These are phyloP conservation scores for Corythornis leucogaster DNA, from an alignment of 2,797 vertebrate species.

Conservation along the genomic window DNA sequence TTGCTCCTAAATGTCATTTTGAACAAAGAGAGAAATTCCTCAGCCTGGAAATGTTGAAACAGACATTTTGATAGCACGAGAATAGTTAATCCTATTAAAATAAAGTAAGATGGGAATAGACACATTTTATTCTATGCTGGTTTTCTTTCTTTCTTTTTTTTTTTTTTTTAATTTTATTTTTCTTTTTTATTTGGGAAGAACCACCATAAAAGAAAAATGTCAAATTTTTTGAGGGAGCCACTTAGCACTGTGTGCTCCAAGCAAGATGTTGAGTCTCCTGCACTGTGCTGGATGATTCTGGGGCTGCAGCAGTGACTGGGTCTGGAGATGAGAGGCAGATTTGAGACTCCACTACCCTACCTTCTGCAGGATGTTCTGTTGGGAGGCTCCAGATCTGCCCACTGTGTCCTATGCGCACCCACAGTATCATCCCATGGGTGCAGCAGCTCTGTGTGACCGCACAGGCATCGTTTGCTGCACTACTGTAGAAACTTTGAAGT, in stretches of 20 bases:
- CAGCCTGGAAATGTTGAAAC: constrained; percentile 32
- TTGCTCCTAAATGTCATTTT: constrained; percentile 50
- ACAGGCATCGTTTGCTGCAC: accelerated
- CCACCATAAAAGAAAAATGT: not conserved
- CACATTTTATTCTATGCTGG: not conserved
- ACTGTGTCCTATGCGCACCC: accelerated
- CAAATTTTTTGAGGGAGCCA: not conserved
- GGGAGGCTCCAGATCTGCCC: not conserved
- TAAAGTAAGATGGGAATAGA: not conserved
- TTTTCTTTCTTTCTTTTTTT: not conserved
- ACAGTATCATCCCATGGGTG: accelerated
- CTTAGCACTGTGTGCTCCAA: not conserved
- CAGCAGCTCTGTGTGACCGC: not conserved
- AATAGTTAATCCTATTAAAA: constrained; percentile 55
- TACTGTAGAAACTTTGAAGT: not conserved
- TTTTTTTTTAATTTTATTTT: not conserved
- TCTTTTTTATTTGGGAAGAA: not conserved
- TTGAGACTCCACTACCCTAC: accelerated
- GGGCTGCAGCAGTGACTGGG: not conserved
- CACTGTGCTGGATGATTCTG: not conserved
- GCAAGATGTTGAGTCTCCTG: not conserved
- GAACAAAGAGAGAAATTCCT: constrained; percentile 57
- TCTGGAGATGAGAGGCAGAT: not conserved
- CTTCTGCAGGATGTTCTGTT: not conserved
- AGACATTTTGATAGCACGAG: constrained; percentile 43